These are phyloP conservation scores for Ctenochaetus hawaiiensis DNA, from an alignment of 2,797 vertebrate genomes.

Conservation along the genomic window DNA sequence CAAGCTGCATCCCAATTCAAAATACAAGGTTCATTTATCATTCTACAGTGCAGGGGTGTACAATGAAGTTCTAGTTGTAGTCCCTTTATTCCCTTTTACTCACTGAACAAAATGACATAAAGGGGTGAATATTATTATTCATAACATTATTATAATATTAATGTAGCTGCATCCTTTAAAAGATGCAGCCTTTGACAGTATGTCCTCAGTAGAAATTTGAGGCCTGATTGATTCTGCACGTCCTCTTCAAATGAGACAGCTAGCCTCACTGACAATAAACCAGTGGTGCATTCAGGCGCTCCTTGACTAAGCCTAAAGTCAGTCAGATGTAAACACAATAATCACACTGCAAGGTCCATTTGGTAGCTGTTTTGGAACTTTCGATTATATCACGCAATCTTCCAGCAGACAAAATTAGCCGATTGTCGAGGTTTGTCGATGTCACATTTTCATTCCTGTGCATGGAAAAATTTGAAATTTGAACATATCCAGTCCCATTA, in stretches of 20 bases:
- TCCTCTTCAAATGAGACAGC: background rate
- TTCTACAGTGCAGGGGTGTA: too few species aligned
- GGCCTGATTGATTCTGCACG: background rate
- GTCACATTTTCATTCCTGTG: slow-evolving; percentile 1
- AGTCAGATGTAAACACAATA: background rate
- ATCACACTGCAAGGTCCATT: background rate
- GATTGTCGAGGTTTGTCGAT: background rate
- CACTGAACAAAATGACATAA: too few species aligned
- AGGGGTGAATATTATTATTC: too few species aligned
- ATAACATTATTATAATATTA: too few species aligned
- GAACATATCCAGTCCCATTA: background rate
- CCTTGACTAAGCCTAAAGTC: background rate
- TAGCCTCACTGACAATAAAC: background rate
- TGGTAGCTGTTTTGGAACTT: background rate
- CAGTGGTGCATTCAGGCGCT: slow-evolving; percentile 30
- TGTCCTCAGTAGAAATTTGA: background rate
- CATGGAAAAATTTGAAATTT: background rate
- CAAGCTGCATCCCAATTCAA: slow-evolving; percentile 22
- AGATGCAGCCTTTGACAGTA: background rate
- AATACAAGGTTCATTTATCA: too few species aligned
- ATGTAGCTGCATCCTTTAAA: slow-evolving; percentile 10
- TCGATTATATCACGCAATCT: background rate
- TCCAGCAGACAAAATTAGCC: background rate
- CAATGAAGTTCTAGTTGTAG: too few species aligned
- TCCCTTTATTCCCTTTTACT: too few species aligned